phyloP scores from a whole-genome alignment of 2,797 vertebrate species.

The Rhinichthys osculus region DNA sequence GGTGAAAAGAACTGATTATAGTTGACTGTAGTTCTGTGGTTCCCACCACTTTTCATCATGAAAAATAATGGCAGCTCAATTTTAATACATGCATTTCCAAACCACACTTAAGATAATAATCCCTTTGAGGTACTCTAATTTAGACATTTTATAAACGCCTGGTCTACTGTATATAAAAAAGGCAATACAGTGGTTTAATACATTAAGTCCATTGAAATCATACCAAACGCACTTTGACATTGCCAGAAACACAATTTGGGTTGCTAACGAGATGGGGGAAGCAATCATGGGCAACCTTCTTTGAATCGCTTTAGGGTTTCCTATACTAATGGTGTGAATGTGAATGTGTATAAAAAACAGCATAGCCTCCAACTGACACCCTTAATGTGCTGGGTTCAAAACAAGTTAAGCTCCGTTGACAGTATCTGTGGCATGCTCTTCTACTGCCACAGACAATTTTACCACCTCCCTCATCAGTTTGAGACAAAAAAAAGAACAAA shows the following conservation, averaged over 20 bases:
- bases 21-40: not conserved
- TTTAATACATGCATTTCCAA: slow-evolving; percentile 17
- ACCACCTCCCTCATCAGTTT: not conserved
- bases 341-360: not conserved
- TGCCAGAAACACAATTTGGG: slow-evolving; percentile 2
- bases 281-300: slow-evolving; percentile 2
- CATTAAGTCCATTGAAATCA: not conserved
- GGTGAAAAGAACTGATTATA: slow-evolving; percentile 12
- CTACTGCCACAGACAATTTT: not conserved
- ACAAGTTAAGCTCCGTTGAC: not conserved
- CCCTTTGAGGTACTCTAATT: slow-evolving; percentile 14
- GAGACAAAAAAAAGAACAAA: not conserved
- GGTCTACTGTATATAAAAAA: not conserved
- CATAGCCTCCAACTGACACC: not conserved
- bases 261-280: slow-evolving; percentile 20
- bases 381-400: slow-evolving; percentile 1
- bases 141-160: slow-evolving; percentile 5
- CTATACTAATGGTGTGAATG: not conserved
- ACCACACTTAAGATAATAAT: slow-evolving; percentile 36
- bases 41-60: slow-evolving; percentile 22
- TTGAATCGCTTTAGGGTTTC: slow-evolving; percentile 1
- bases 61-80: slow-evolving; percentile 10
- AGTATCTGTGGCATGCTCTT: not conserved
- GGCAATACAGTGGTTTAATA: not conserved
- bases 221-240: slow-evolving; percentile 3